These are phyloP conservation scores for Schrankia costaestrigalis DNA, from an alignment of 2,888 invertebrate genomes.

Conservation along the genomic window DNA sequence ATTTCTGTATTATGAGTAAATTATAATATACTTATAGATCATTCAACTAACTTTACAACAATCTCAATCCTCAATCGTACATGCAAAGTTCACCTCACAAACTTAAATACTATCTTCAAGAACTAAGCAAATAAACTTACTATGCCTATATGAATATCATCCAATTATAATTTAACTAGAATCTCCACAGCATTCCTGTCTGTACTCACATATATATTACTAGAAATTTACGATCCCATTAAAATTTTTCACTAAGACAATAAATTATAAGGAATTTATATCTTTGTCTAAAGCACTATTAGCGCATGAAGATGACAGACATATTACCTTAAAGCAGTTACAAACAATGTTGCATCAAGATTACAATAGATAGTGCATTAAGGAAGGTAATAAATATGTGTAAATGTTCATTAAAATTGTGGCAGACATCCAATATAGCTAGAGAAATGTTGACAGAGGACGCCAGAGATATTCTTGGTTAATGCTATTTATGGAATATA, in stretches of 20 bases:
- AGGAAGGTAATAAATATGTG: slow-evolving; percentile 22
- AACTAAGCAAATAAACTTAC: too few relatives aligned
- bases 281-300: too few relatives aligned
- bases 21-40: too few relatives aligned
- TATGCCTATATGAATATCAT: background rate
- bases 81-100: too few relatives aligned
- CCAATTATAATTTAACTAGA: slow-evolving; percentile 7
- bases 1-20: too few relatives aligned
- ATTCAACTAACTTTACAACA: too few relatives aligned
- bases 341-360: slow-evolving; percentile 2
- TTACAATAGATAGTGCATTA: slow-evolving; percentile 15
- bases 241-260: slow-evolving; percentile 6
- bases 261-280: slow-evolving; percentile 6
- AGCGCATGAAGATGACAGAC: background rate
- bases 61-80: too few relatives aligned
- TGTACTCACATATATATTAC: slow-evolving; percentile 1
- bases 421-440: slow-evolving; percentile 24
- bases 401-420: slow-evolving; percentile 22
- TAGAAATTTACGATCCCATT: slow-evolving; percentile 8
- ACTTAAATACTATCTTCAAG: too few relatives aligned
- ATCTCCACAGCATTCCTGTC: slow-evolving; percentile 1
- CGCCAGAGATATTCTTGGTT: slow-evolving; percentile 24
- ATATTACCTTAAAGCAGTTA: background rate
- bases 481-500: slow-evolving; percentile 16
- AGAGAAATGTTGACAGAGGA: slow-evolving; percentile 23